A percentile compares a stretch with the other conserved stretches of the same genome.
Evolutionary conservation across 2,797 vertebrate species (phyloP).

Genomic region (Sylvia borin): DNA sequence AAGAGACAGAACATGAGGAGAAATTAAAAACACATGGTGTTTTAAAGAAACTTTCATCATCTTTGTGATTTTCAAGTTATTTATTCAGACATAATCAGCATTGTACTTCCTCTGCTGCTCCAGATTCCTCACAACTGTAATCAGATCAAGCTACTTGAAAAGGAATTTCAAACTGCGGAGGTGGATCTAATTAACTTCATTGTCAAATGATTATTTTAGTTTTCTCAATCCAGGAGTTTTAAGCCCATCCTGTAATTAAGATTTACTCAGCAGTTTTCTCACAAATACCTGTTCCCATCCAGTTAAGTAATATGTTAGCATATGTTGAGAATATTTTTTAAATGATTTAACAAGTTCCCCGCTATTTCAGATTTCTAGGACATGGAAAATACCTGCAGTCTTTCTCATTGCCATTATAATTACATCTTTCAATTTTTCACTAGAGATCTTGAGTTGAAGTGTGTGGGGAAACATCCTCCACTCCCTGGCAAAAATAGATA

Average conservation of each 20-base stretch:
- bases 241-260: constrained; percentile 53
- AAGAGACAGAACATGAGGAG: constrained; percentile 33
- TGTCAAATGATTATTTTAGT: constrained; percentile 31
- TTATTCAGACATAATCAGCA: constrained; percentile 69
- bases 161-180: constrained; percentile 54
- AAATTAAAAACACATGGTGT: constrained; percentile 49
- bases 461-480: background rate
- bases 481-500: background rate
- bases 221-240: constrained; percentile 32
- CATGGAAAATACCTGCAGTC: background rate
- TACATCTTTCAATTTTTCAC: background rate
- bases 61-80: constrained; percentile 57
- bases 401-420: background rate
- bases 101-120: constrained; percentile 57
- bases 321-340: background rate
- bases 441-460: background rate
- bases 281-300: background rate
- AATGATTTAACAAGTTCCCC: constrained; percentile 14
- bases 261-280: constrained; percentile 10
- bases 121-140: constrained; percentile 65
- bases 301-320: constrained; percentile 6
- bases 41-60: constrained; percentile 60
- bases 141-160: constrained; percentile 70
- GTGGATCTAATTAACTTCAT: constrained; percentile 67
- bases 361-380: background rate